Conservation (phyloP, 2,113 vertebrate genomes). For the Nematolebias whitei region DNA sequence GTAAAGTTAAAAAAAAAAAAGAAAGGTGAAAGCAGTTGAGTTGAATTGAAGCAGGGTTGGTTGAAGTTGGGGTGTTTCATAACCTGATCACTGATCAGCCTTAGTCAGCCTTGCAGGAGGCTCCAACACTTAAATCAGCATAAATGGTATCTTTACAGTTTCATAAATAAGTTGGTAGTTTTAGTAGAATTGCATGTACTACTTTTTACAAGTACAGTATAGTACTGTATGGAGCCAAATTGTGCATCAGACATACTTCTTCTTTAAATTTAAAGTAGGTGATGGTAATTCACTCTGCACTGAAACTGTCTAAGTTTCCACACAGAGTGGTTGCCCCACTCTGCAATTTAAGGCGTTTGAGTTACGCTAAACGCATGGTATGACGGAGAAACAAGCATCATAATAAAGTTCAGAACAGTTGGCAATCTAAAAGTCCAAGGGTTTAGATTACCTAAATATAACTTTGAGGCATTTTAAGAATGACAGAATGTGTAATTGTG, state of each 20-base stretch:
- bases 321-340: neutral
- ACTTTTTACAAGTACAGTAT: too few relatives aligned
- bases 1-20: neutral
- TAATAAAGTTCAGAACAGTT: neutral
- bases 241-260: too few relatives aligned
- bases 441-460: neutral
- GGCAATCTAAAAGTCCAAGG: neutral
- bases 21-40: conserved; percentile 23
- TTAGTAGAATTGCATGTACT: conserved; percentile 2
- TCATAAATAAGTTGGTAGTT: neutral
- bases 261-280: neutral
- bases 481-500: conserved; percentile 38
- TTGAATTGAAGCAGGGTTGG: conserved; percentile 38
- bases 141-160: conserved; percentile 18
- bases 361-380: neutral
- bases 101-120: conserved; percentile 69
- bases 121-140: conserved; percentile 65
- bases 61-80: conserved; percentile 36
- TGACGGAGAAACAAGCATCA: neutral
- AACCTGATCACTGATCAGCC: conserved; percentile 51
- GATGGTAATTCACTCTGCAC: neutral
- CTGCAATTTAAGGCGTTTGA: neutral
- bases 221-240: neutral
- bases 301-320: too few relatives aligned
- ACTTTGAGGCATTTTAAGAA: neutral